Evolutionary conservation across 2,888 invertebrate species (phyloP), one percentile per base, ranked within the genome.

Genomic region (Pinctada fucata): DNA sequence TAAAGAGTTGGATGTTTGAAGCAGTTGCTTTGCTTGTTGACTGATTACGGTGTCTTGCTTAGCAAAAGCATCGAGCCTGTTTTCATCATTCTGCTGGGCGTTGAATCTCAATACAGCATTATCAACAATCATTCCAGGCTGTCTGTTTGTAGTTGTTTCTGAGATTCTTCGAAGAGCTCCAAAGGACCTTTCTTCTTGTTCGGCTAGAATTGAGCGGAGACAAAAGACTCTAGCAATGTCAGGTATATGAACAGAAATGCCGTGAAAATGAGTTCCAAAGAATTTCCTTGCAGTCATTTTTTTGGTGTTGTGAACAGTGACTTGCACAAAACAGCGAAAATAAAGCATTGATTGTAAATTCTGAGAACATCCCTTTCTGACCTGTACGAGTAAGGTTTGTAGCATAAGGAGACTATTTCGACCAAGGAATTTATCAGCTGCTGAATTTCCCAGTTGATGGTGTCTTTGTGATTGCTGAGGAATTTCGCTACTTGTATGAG

Each of bases 71-170:
- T 71, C 49, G 0, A 49, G n/a, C 10, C 6, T 63, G 70, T 50
- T 48, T 6, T 45, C 48, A 3, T 47, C 10, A 1, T 16, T 10
- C 8, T 64, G 45, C 13, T 66, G 65, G 6, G 65, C 58, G 10
- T 13, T 48, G 10, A 31, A 31, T 5, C 76, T 49, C 4, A 72
- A 45, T 2, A 66, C 50, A 3, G 65, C 65, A 72, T 76, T 76
- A 45, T 72, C 70, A 6, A 76, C 66, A n/a, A 72, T 52, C 8
- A 71, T 31, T 13, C 31, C 16, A 6, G 66, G n/a, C 4, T 76
- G 49, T n/a, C 71, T 71, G 76, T 76, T 76, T 8, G 51, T 71
- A 3, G 76, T 76, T 1, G 31, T 65, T 72, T 76, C 64, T 49
- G 65, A 70, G 16, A 69, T 10, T 48, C n/a, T 13, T 47, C 76